Evolutionary conservation across 64 coral and sea anemone genomes (phyloP), one percentile per base, ranked within the genome.

Genomic region (Platygyra sinensis): DNA sequence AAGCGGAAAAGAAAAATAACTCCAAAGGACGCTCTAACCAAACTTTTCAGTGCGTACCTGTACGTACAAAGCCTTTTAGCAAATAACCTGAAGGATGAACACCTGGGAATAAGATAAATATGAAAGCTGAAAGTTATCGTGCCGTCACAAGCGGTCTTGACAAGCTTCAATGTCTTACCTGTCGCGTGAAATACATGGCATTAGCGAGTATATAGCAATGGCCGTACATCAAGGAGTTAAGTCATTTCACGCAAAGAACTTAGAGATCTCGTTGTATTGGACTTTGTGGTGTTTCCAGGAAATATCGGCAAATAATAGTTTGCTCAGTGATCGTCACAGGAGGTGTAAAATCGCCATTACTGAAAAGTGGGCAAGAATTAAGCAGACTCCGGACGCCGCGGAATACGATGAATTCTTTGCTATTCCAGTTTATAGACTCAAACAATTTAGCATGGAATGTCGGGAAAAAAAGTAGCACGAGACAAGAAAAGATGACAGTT

Each of bases 391-490:
- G 22, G 19, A 46, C 63, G 12, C 29, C 42, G 52, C 32, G 42
- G 42, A 46, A 14, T 31, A 88, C 32, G 16, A 92, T 92, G 90
- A 87, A 86, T 52, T 18, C 90, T 50, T n/a, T 87, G n/a, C 25
- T 92, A 17, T 92, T 92, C 73, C 90, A 92, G 75, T 87, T 87
- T 67, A 72, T 92, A 30, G 74, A 87, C 19, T 75, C 72, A 16
- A 92, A 72, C 28, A 79, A 87, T 15, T 69, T 67, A 11, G 71
- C 72, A 9, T 87, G 72, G 42, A 79, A 87, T 15, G 79, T 67
- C 6, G 71, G 33, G 30, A 87, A 42, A 50, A 79, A 65, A 32
- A 74, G 79, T 55, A 86, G 19, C 49, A 87, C 38, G 17, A 17
- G 15, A 30, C 72, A 80, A 11, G 73, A 42, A 25, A 80, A 72